phyloP scores from a whole-genome alignment of 2,888 invertebrate genomes.

The Drosophila heteroneura region DNA sequence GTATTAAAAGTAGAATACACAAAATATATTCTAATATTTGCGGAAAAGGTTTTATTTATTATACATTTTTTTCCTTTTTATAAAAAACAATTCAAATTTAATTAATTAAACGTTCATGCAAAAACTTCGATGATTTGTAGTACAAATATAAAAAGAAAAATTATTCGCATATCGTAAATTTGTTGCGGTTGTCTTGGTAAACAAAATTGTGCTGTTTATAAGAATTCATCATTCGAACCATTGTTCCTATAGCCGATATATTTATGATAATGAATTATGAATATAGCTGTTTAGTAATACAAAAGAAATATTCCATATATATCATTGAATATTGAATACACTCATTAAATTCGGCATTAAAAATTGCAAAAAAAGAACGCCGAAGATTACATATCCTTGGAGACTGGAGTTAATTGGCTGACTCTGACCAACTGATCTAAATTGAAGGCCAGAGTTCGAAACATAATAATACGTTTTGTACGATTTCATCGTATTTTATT shows the following conservation, averaged over 20 bases:
- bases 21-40: not conserved
- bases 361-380: no score
- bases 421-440: not conserved
- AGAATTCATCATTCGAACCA: no score
- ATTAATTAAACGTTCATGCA: no score
- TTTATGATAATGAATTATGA: not conserved
- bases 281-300: not conserved
- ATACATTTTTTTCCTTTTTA: not conserved
- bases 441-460: not conserved
- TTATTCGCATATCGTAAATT: no score
- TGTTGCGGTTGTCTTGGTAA: no score
- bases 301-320: not conserved
- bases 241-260: no score
- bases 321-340: not conserved
- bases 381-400: not conserved
- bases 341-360: not conserved
- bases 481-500: not conserved
- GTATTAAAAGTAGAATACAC: conserved; percentile 23
- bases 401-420: not conserved
- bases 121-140: not conserved
- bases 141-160: not conserved
- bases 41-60: not conserved
- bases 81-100: not conserved
- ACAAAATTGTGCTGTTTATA: no score
- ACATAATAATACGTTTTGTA: not conserved